phyloP scores from a whole-genome alignment of 2,888 invertebrate species.

The Euspilapteryx auroguttella region DNA sequence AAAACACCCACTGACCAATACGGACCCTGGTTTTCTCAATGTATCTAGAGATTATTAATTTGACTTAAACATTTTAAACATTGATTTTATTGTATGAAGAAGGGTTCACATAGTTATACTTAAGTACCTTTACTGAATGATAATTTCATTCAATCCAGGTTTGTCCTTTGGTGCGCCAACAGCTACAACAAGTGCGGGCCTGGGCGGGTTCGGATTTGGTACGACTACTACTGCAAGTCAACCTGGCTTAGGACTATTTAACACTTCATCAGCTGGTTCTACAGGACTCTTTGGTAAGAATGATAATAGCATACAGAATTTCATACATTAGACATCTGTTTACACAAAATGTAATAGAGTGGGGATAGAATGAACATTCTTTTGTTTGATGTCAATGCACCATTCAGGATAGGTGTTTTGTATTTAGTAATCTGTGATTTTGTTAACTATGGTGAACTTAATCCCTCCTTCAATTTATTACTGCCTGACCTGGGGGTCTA shows the following conservation, averaged over 20 bases:
- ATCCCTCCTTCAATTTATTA: too few species aligned
- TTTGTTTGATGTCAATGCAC: neutral
- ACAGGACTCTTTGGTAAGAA: conserved; percentile 32
- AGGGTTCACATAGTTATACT: too few species aligned
- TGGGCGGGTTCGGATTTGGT: conserved; percentile 32
- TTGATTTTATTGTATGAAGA: too few species aligned
- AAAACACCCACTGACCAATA: too few species aligned
- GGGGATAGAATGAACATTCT: neutral
- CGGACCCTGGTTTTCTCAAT: too few species aligned
- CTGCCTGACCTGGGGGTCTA: too few species aligned
- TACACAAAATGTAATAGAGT: too few species aligned
- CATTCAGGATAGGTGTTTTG: neutral
- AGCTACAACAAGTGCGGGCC: conserved; percentile 2
- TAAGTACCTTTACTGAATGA: too few species aligned
- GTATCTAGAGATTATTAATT: neutral
- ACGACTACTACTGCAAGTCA: conserved; percentile 17
- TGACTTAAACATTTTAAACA: neutral
- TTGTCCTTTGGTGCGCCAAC: conserved; percentile 11
- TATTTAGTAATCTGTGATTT: conserved; percentile 1
- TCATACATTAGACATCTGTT: too few species aligned
- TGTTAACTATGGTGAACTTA: too few species aligned
- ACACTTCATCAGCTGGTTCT: conserved; percentile 20
- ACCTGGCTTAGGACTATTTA: conserved; percentile 22
- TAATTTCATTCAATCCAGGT: too few species aligned
- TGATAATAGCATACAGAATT: too few species aligned